phyloP scores from a whole-genome alignment of 1,140 invertebrate genomes.

The Sitobion miscanthi region DNA sequence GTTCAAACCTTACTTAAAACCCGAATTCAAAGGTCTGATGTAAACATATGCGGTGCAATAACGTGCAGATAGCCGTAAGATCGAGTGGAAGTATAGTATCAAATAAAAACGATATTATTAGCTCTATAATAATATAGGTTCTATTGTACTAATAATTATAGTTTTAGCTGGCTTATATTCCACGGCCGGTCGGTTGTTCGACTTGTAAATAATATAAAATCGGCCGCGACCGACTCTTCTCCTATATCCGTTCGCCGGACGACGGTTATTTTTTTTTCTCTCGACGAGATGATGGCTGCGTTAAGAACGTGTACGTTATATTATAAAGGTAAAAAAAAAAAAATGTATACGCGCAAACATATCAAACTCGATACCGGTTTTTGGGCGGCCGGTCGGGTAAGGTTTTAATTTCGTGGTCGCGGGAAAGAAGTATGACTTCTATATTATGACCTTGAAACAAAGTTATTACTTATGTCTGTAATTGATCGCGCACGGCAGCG shows the following conservation, averaged over 20 bases:
- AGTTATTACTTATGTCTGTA: not conserved
- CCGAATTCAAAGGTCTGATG: too few relatives aligned
- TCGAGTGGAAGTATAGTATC: too few relatives aligned
- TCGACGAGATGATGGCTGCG: not conserved
- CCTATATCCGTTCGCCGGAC: not conserved
- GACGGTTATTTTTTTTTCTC: not conserved
- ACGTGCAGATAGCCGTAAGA: too few relatives aligned
- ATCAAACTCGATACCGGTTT: conserved; percentile 22
- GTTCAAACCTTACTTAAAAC: too few relatives aligned
- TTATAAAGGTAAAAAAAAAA: not conserved
- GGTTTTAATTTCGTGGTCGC: conserved; percentile 1
- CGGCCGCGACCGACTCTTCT: too few relatives aligned
- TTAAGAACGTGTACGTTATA: not conserved
- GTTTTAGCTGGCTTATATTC: too few relatives aligned
- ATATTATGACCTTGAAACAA: conserved; percentile 40
- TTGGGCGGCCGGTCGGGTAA: not conserved
- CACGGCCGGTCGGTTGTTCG: too few relatives aligned
- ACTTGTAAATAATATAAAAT: too few relatives aligned
- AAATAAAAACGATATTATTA: too few relatives aligned
- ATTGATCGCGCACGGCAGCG: not conserved
- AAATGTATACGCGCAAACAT: not conserved
- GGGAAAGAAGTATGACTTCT: conserved; percentile 13
- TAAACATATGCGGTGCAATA: too few relatives aligned
- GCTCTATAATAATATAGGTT: too few relatives aligned
- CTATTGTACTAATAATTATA: too few relatives aligned